These are phyloP conservation scores for Leistus spinibarbis DNA, from an alignment of 2,888 invertebrate genomes.

Conservation along the genomic window DNA sequence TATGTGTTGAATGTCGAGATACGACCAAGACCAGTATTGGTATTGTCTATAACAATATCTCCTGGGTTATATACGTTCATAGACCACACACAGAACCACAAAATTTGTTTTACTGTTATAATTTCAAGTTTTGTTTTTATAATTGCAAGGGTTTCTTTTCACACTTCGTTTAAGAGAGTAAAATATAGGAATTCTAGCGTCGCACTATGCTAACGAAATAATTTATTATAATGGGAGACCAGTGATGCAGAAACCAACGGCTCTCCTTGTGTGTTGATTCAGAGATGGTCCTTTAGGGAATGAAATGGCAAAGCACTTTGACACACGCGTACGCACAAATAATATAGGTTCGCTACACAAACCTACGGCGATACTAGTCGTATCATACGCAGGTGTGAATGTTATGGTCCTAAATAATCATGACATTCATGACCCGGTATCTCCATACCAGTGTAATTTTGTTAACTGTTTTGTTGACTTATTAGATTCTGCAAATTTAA, in stretches of 20 bases:
- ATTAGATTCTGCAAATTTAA: background rate
- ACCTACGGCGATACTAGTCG: background rate
- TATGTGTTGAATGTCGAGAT: too few relatives aligned
- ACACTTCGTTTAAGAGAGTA: too few relatives aligned
- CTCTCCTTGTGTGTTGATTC: background rate
- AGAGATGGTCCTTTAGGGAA: background rate
- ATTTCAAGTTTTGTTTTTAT: too few relatives aligned
- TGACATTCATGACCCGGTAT: background rate
- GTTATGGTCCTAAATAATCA: background rate
- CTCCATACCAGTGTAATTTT: background rate
- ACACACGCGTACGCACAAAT: background rate
- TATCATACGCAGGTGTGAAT: background rate
- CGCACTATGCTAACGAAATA: slow-evolving; percentile 31
- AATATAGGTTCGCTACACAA: background rate
- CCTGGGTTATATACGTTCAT: too few relatives aligned
- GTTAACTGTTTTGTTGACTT: background rate
- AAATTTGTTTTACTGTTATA: too few relatives aligned
- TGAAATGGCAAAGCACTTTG: background rate
- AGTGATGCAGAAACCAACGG: background rate
- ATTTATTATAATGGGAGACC: slow-evolving; percentile 26
- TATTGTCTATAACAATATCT: too few relatives aligned
- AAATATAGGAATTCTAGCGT: slow-evolving; percentile 27
- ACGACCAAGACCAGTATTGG: too few relatives aligned
- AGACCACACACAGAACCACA: too few relatives aligned
- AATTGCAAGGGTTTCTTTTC: too few relatives aligned